Evolutionary conservation across 2,888 invertebrate species (phyloP).

Genomic region (Bibio marci): DNA sequence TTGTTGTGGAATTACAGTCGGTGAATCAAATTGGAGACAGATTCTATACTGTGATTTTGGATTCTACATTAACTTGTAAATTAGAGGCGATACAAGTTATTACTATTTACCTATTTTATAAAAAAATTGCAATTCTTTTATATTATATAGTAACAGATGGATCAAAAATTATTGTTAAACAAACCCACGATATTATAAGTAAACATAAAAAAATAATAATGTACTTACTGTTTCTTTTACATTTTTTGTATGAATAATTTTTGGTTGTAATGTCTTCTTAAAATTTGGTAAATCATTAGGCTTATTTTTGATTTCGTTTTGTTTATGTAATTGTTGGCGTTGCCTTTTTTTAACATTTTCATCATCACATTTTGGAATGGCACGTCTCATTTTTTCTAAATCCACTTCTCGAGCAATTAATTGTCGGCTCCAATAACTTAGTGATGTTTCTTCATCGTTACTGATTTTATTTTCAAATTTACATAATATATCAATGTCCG

Average conservation of each 20-base stretch:
- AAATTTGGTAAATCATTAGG: conserved; percentile 43
- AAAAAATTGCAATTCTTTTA: too few relatives aligned
- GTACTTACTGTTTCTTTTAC: conserved; percentile 30
- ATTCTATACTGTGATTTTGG: too few relatives aligned
- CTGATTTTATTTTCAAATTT: conserved; percentile 14
- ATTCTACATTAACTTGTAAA: too few relatives aligned
- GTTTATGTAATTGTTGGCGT: background rate
- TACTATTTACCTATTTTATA: too few relatives aligned
- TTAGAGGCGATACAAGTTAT: too few relatives aligned
- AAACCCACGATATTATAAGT: too few relatives aligned
- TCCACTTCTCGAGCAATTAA: conserved; percentile 70
- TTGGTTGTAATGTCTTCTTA: conserved; percentile 48
- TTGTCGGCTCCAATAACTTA: conserved; percentile 58
- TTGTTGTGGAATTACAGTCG: too few relatives aligned
- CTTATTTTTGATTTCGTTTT: conserved; percentile 8
- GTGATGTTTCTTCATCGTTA: too few relatives aligned
- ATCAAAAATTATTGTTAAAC: too few relatives aligned
- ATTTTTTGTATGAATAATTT: conserved; percentile 23
- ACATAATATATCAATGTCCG: conserved; percentile 49
- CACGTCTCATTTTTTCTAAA: conserved; percentile 52
- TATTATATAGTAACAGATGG: too few relatives aligned
- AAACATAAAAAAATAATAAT: conserved; percentile 2
- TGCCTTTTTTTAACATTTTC: background rate
- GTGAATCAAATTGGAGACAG: too few relatives aligned
- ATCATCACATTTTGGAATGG: conserved; percentile 26